Conservation (phyloP, 2,888 invertebrate genomes). For the Drosophila aldrichi region DNA sequence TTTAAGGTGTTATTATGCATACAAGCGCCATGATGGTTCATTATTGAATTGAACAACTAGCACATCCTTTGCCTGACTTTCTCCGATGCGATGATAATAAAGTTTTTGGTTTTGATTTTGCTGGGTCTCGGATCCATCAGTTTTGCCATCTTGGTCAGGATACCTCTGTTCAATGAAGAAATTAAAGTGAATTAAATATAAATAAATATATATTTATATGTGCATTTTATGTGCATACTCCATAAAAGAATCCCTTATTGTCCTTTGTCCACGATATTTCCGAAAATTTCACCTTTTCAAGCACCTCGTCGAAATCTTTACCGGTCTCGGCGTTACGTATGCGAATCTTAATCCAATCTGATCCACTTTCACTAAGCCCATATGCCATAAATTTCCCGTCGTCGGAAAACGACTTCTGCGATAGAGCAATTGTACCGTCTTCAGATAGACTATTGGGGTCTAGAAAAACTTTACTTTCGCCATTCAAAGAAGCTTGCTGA, state of each 20-base stretch:
- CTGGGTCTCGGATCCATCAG: constrained; percentile 96
- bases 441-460: constrained; percentile 96
- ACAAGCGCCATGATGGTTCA: constrained; percentile 97
- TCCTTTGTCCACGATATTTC: constrained; percentile 97
- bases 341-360: constrained; percentile 97
- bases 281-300: constrained; percentile 96
- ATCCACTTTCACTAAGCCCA: constrained; percentile 96
- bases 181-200: neutral
- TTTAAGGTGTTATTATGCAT: constrained; percentile 25
- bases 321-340: constrained; percentile 91
- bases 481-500: constrained; percentile 92
- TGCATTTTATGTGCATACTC: constrained; percentile 86
- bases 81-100: constrained; percentile 95
- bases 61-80: constrained; percentile 93
- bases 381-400: constrained; percentile 96
- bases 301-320: constrained; percentile 94
- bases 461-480: constrained; percentile 94
- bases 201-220: neutral
- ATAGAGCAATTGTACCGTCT: constrained; percentile 95
- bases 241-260: constrained; percentile 97
- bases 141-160: constrained; percentile 92
- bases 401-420: constrained; percentile 92
- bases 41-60: constrained; percentile 95
- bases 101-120: constrained; percentile 96
- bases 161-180: constrained; percentile 88